Conservation (phyloP, 1,140 invertebrate species). For the Micrasema minimum region DNA sequence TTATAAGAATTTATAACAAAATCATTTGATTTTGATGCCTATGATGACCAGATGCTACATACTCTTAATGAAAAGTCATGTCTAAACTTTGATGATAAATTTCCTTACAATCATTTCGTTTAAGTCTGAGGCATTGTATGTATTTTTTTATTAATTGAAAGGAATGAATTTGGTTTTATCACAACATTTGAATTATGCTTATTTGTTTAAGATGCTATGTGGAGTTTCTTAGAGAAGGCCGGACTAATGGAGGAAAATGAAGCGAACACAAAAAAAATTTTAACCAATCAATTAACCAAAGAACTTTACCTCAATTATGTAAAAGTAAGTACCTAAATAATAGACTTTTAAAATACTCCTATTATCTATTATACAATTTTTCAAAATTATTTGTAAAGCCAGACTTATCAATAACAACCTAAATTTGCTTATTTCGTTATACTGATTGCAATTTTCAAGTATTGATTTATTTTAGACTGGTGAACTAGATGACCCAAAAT, state of each 20-base stretch:
- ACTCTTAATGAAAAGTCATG: constrained; percentile 31
- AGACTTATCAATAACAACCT: no score
- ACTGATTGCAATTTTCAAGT: no score
- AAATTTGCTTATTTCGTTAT: no score
- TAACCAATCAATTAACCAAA: constrained; percentile 47
- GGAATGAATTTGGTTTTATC: not conserved
- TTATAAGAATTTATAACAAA: not conserved
- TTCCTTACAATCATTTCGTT: constrained; percentile 47
- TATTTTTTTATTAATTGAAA: constrained; percentile 1
- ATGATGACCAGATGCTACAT: constrained; percentile 50
- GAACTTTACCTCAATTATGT: constrained; percentile 46
- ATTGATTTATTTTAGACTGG: no score
- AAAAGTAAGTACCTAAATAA: constrained; percentile 47
- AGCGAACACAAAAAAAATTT: constrained; percentile 35
- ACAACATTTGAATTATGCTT: not conserved
- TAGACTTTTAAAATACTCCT: no score
- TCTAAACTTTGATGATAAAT: constrained; percentile 35
- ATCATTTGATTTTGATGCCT: not conserved
- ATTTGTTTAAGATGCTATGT: constrained; percentile 42
- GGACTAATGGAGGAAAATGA: constrained; percentile 35
- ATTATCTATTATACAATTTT: no score
- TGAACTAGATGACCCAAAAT: no score
- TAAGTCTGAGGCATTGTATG: constrained; percentile 47
- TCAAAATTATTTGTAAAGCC: no score
- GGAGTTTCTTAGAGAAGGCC: constrained; percentile 47